phyloP scores from a whole-genome alignment of 2,797 vertebrate species.

The Clamator glandarius region DNA sequence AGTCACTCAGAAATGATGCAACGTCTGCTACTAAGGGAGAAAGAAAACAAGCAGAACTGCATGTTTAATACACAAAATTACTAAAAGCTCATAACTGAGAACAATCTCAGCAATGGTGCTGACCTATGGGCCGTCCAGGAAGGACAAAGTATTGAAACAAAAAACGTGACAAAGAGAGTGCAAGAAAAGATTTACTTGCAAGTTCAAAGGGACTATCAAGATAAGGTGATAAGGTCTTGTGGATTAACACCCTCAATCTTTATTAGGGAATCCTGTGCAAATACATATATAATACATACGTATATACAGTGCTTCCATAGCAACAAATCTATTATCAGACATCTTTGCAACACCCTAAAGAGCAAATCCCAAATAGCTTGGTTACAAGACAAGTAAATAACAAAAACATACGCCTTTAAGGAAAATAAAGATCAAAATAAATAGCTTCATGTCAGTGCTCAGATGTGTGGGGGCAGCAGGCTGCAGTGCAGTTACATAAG shows the following conservation, averaged over 20 bases:
- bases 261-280: neutral
- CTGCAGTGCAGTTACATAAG: neutral
- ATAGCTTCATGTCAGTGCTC: neutral
- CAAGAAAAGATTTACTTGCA: neutral
- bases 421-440: neutral
- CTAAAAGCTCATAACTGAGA: neutral
- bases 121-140: neutral
- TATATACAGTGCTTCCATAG: neutral
- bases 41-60: neutral
- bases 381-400: neutral
- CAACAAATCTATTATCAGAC: neutral
- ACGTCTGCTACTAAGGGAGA: neutral
- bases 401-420: neutral
- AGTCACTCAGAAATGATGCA: neutral
- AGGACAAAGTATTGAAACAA: neutral
- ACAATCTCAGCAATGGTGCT: neutral
- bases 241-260: neutral
- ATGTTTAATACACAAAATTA: neutral
- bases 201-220: neutral
- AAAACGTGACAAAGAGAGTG: neutral
- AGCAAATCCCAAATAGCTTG: neutral
- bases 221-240: neutral
- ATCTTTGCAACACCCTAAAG: neutral
- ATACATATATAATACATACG: neutral
- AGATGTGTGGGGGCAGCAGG: neutral